Base-by-base conservation (phyloP, 2,888 invertebrate species). In the Erebia aethiops region DNA sequence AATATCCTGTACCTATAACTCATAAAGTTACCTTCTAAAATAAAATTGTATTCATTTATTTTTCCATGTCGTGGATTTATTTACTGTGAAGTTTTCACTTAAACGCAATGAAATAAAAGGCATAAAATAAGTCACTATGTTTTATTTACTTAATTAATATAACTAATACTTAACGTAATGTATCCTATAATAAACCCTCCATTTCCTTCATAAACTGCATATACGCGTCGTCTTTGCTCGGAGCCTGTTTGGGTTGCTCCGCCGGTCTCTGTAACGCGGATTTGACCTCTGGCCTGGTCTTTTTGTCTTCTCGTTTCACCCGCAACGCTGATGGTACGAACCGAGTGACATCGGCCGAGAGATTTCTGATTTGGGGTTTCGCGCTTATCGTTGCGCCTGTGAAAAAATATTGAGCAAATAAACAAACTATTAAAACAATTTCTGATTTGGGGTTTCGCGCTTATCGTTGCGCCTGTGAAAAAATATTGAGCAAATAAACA, bases 121-220 rank as follows among this genome's bases (percentile, higher is more conserved):
- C 35, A 14, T n/a, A 52, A 35, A 9, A 13, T 16, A 57, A 26
- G 2, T 57, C 4, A 67, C 49, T 57, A 26, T 63, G 14, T 9
- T 41, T 58, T 65, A 56, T 41, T 66, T 56, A 56, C 46, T 57
- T 56, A 41, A 9, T 66, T 56, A 64, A 14, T 26, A 21, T 57
- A 21, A n/a, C n/a, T 26, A 66, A 46, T 11, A 21, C 66, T 56
- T 66, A 66, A 56, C 14, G 26, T 63, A 57, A 60, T 54, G 3
- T 56, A 69, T 65, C 68, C 60, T 71, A 69, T 18, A 51, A 26
- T 35, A 70, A 62, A 9, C 97, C 98, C 84, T 98, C 97, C 98
- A 99, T 98, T 93, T 99, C 99, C 86, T 97, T 97, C 99, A 99
- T 99, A 86, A 99, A 99, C 87, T 98, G 98, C 94, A 98, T 97